Conservation (phyloP, 2,888 invertebrate species). For the Octonoba sinensis region DNA sequence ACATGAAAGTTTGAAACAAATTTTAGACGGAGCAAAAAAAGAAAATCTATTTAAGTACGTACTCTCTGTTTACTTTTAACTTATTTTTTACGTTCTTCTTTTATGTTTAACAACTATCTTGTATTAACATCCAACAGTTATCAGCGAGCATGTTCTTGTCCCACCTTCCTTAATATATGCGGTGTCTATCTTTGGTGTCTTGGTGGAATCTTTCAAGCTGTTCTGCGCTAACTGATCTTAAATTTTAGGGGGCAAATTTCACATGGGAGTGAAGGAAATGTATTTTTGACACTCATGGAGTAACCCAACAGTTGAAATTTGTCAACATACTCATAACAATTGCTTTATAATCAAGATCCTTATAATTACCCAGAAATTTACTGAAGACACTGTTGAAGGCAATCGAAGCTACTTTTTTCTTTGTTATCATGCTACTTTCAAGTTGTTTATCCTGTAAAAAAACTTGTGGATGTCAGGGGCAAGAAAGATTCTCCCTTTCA, state of each 20-base stretch:
- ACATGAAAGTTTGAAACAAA: not conserved
- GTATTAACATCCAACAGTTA: not conserved
- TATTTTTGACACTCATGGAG: constrained; percentile 41
- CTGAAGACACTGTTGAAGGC: not conserved
- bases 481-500: not conserved
- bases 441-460: constrained; percentile 54
- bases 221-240: constrained; percentile 12
- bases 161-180: too few species aligned
- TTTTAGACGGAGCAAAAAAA: not conserved
- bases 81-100: not conserved
- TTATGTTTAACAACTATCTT: not conserved
- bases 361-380: constrained; percentile 19
- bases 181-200: too few species aligned
- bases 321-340: constrained; percentile 25
- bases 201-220: constrained; percentile 11
- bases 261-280: constrained; percentile 24
- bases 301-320: constrained; percentile 66
- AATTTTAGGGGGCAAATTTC: constrained; percentile 33
- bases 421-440: constrained; percentile 47
- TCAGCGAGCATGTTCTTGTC: not conserved
- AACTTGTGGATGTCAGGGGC: constrained; percentile 53
- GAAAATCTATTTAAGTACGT: not conserved
- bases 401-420: constrained; percentile 31
- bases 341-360: constrained; percentile 29
- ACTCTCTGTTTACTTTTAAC: not conserved